phyloP scores from a whole-genome alignment of 2,113 vertebrate genomes.

The Malaclemys terrapin region DNA sequence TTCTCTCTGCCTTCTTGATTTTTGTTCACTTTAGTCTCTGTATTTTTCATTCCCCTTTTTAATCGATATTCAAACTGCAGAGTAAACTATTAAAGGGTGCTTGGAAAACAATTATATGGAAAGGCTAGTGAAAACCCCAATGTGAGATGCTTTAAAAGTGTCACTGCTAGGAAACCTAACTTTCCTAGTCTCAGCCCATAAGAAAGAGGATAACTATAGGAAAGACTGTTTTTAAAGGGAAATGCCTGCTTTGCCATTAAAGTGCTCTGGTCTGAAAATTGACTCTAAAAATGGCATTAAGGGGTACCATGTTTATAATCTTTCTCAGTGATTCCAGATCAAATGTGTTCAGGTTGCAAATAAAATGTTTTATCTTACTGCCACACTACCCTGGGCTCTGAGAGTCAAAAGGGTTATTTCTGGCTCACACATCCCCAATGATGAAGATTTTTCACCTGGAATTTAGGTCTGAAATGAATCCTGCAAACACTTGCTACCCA shows the following conservation, averaged over 20 bases:
- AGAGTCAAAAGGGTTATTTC: background rate
- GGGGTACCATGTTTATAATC: background rate
- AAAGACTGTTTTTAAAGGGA: background rate
- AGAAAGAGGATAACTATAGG: background rate
- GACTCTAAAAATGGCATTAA: background rate
- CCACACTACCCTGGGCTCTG: too few species aligned
- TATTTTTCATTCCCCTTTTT: background rate
- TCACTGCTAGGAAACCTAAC: background rate
- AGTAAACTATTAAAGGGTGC: background rate
- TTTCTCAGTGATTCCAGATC: background rate
- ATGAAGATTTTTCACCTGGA: background rate
- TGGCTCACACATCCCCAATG: background rate
- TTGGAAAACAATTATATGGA: background rate
- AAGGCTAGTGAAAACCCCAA: background rate
- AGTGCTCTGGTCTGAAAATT: background rate
- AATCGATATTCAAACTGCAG: background rate
- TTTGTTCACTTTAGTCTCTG: background rate
- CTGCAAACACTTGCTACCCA: background rate
- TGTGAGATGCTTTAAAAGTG: background rate
- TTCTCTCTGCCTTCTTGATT: background rate
- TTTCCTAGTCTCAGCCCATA: rapidly evolving
- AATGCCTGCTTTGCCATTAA: background rate
- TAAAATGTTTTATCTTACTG: background rate
- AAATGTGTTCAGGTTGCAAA: background rate
- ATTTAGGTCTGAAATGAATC: background rate